Base-by-base conservation (phyloP, 2,797 vertebrate species). In the Gobionotothen gibberifrons region DNA sequence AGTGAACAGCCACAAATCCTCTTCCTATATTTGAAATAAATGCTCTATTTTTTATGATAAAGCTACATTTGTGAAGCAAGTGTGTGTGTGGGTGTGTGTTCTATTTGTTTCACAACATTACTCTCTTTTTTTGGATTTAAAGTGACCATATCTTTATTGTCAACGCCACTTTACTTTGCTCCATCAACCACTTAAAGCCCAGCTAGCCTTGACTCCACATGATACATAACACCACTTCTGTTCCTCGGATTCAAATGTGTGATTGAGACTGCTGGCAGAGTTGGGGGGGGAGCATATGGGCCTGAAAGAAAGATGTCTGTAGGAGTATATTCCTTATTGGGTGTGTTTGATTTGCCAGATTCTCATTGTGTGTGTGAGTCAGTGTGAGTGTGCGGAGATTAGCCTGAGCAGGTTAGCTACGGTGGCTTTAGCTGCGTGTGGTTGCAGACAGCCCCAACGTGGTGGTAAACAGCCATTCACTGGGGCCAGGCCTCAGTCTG, bases 401-500 rank as follows among this genome's bases (percentile, higher is more conserved):
- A 90, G 62, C 62, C 85, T 87, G 88, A 93, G 91, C 87, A 89
- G 85, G 89, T 94, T 93, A 92, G 85, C 88, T 74, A 93, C 26
- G 89, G 88, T 70, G 85, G 90, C 90, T 93, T 93, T 87, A 92
- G 86, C 87, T 52, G 76, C 89, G 84, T 90, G 92, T 77, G 79
- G 76, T 55, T 85, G 86, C 87, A 90, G 89, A 91, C 91, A 82
- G 79, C 79, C 40, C 51, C 74, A 59, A 58, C 67, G 46, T 60
- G 81, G 49, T 64, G 78, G 74, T 79, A 74, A 88, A 82, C 77
- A 77, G 44, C 78, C 74, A 76, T 87, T 92, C 84, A 88, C 44
- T 47, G 66, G 15, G 52, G 62, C 58, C 44, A 9, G 70, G 69
- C 36, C 48, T 55, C 78, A 79, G 81, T 85, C 84, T 86, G 70